These are phyloP conservation scores for Vanessa tameamea DNA, from an alignment of 1,140 invertebrate genomes.

Conservation along the genomic window DNA sequence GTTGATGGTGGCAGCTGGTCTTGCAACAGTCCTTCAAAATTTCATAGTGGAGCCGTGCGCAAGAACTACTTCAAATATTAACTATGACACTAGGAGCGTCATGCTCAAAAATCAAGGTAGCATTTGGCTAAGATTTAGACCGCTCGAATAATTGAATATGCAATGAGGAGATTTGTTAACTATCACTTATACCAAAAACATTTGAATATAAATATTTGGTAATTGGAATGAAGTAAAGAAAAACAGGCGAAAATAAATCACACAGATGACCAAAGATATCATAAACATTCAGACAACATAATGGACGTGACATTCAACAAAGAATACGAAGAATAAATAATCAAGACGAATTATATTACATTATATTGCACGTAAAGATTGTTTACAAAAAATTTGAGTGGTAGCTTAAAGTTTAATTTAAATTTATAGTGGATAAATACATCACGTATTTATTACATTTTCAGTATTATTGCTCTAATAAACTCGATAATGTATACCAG, in stretches of 20 bases:
- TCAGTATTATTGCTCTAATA: constrained; percentile 11
- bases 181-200: background rate
- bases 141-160: constrained; percentile 3
- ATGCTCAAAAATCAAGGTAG: constrained; percentile 75
- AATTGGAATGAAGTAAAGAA: too few relatives aligned
- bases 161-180: background rate
- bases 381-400: too few relatives aligned
- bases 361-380: too few relatives aligned
- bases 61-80: constrained; percentile 57
- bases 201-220: background rate
- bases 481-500: background rate
- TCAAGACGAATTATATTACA: too few relatives aligned
- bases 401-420: too few relatives aligned
- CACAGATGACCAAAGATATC: too few relatives aligned
- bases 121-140: constrained; percentile 67
- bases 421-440: background rate
- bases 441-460: background rate
- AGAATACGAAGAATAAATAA: too few relatives aligned
- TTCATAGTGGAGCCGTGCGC: constrained; percentile 64
- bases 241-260: too few relatives aligned
- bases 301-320: too few relatives aligned
- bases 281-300: too few relatives aligned
- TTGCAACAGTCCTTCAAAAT: constrained; percentile 54
- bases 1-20: constrained; percentile 56
- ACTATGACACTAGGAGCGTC: constrained; percentile 70